Conservation (phyloP, 2,797 vertebrate species). For the Chromis chromis region DNA sequence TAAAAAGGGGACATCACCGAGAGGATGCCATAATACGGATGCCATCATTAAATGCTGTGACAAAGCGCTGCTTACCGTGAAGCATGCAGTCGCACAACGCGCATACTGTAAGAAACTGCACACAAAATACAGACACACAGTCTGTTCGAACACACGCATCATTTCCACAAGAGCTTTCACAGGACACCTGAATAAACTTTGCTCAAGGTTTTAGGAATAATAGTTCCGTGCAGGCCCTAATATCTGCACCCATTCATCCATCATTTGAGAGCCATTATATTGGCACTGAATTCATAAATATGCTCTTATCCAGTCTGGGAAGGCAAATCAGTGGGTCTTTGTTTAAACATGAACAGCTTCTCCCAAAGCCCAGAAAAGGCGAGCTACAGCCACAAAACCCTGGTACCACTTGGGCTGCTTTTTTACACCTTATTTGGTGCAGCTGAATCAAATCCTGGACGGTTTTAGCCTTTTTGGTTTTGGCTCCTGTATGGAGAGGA, state of each 20-base stretch:
- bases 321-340: constrained; percentile 18
- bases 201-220: constrained; percentile 49
- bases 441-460: constrained; percentile 40
- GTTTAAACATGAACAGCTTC: constrained; percentile 18
- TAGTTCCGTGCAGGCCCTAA: constrained; percentile 29
- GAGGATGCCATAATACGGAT: constrained; percentile 40
- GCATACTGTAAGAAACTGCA: background rate
- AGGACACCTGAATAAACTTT: constrained; percentile 65
- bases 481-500: constrained; percentile 7
- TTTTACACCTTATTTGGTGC: constrained; percentile 46
- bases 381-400: constrained; percentile 25
- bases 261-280: constrained; percentile 43
- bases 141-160: constrained; percentile 13
- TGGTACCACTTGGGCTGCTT: background rate
- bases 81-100: constrained; percentile 19
- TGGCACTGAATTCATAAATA: constrained; percentile 41
- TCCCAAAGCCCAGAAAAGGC: constrained; percentile 19
- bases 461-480: constrained; percentile 27
- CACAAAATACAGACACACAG: background rate
- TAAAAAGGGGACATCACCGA: constrained; percentile 47
- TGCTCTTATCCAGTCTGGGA: constrained; percentile 16
- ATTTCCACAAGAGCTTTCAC: constrained; percentile 26
- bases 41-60: constrained; percentile 48
- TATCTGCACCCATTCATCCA: constrained; percentile 19
- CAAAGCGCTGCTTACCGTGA: constrained; percentile 34